Evolutionary conservation across 2,888 invertebrate species (phyloP).

Genomic region (Drosophila anomalipes): DNA sequence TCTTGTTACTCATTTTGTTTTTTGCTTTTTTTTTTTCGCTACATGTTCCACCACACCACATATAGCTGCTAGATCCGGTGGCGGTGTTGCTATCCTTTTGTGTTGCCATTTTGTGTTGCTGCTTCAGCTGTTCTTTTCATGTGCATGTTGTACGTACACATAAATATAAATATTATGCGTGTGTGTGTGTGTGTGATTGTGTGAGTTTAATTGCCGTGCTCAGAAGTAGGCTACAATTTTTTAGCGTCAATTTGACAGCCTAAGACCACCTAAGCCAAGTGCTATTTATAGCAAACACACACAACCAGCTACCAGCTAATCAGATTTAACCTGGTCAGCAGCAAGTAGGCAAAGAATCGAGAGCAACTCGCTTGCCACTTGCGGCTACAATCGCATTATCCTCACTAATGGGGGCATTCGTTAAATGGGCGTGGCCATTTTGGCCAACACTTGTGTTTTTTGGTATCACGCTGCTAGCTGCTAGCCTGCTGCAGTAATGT

Average conservation of each 20-base stretch:
- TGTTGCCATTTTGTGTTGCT: conserved; percentile 50
- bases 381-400: conserved; percentile 47
- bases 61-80: neutral
- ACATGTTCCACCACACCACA: conserved; percentile 16
- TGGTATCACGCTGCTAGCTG: conserved; percentile 6
- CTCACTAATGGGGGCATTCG: conserved; percentile 7
- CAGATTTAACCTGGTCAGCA: conserved; percentile 45
- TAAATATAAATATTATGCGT: neutral
- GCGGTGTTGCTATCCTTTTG: conserved; percentile 32
- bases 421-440: conserved; percentile 26
- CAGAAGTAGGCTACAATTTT: conserved; percentile 59
- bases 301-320: conserved; percentile 29
- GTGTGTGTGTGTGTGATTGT: conserved; percentile 11
- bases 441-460: conserved; percentile 22
- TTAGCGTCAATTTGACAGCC: conserved; percentile 46
- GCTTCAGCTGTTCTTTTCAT: conserved; percentile 47
- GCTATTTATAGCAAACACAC: conserved; percentile 40
- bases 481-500: conserved; percentile 56
- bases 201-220: conserved; percentile 54
- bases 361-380: conserved; percentile 29
- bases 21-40: conserved; percentile 18
- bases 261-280: conserved; percentile 27
- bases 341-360: conserved; percentile 10
- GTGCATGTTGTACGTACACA: conserved; percentile 17
- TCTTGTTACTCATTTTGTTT: conserved; percentile 54